Evolutionary conservation across 2,888 invertebrate genomes (phyloP), one percentile per base, ranked within the genome.

Genomic region (Gymnosoma rotundatum): DNA sequence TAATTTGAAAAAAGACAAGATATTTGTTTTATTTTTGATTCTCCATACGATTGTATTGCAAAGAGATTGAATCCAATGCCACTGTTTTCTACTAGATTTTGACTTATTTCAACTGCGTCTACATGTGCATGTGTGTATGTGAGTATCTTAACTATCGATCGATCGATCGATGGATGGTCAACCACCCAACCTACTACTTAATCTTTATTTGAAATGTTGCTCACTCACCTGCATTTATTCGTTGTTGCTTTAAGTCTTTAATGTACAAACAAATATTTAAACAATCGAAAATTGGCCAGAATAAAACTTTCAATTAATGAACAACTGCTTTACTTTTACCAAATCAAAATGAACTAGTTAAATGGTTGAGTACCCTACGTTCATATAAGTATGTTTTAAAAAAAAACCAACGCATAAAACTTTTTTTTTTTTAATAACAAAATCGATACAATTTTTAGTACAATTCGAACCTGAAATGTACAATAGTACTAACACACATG

Each of bases 221-320:
- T 52, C 50, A 72, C 58, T 78, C 80, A 80, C 61, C 83, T 80
- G 80, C 73, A 56, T 54, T 45, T 63, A 38, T 52, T 63, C 12
- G 45, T 69, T 50, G 20, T 42, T 32, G 32, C 7, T 32, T 50
- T 48, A 21, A 14, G 16, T 21, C 16, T 25, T 50, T 52, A 32
- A 12, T 16, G 36, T 69, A 66, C 74, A 79, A 83, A 79, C 79
- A 84, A 84, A 84, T 84, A 81, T 84, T 84, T 84, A 60, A 54
- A 70, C 84, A 81, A 84, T 78, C 67, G 45, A 45, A 76, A 54
- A 70, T 50, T 63, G 69, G 21, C 42, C 36, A 20, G 18, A 66
- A 80, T 67, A 38, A 58, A 69, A 78, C 48, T 61, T 84, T 81
- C 78, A 84, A 84, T 84, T 84, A 84, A 81, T 52, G 66, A 78